Evolutionary conservation across 2,888 invertebrate genomes (phyloP).

Genomic region (Pilophorus perplexus): DNA sequence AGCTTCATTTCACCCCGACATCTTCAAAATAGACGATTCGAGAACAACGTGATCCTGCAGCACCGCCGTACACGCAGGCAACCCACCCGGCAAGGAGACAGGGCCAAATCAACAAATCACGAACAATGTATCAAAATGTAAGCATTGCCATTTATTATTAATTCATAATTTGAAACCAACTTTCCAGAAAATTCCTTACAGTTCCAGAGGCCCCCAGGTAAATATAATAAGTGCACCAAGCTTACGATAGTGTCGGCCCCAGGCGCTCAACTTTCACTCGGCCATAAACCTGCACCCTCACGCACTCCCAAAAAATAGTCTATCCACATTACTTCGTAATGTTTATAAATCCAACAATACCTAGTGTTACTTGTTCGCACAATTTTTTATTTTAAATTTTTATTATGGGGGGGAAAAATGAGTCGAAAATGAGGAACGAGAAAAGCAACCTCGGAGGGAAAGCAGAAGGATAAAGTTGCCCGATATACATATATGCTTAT

Average conservation of each 20-base stretch:
- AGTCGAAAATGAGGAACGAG: neutral
- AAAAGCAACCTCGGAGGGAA: slow-evolving; percentile 1
- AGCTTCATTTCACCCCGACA: too few species aligned
- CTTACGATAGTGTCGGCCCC: slow-evolving; percentile 37
- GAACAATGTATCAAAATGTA: slow-evolving; percentile 40
- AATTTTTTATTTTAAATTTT: neutral
- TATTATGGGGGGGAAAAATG: neutral
- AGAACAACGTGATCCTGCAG: too few species aligned
- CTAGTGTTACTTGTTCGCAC: neutral
- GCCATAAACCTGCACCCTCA: too few species aligned
- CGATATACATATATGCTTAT: slow-evolving; percentile 21
- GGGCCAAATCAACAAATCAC: too few species aligned
- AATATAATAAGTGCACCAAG: slow-evolving; percentile 38
- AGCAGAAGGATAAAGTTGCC: neutral
- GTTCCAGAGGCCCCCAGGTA: slow-evolving; percentile 34
- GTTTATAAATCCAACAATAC: slow-evolving; percentile 8
- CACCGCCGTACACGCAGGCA: too few species aligned
- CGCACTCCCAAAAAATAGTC: slow-evolving; percentile 36
- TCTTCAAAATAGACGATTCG: too few species aligned
- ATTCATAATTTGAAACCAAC: slow-evolving; percentile 33
- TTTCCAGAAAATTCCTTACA: slow-evolving; percentile 28
- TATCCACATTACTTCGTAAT: slow-evolving; percentile 17
- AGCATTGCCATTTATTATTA: slow-evolving; percentile 42
- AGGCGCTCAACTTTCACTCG: slow-evolving; percentile 20
- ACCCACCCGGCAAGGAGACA: too few species aligned